Evolutionary conservation across 2,797 vertebrate species (phyloP).

Genomic region (Benthosema pterotum): DNA sequence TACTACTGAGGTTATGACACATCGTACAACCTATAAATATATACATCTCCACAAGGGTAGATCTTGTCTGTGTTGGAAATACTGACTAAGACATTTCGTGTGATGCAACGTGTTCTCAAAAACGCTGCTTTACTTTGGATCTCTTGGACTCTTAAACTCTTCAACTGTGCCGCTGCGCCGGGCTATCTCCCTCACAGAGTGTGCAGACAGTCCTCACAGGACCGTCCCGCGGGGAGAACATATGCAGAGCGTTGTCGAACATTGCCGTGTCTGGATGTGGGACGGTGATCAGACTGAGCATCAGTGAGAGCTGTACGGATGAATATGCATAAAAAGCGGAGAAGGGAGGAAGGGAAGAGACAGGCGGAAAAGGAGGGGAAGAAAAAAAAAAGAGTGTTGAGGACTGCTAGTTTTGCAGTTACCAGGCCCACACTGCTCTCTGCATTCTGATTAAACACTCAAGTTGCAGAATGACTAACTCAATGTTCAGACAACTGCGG

Average conservation of each 20-base stretch:
- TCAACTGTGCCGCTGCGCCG: too few relatives aligned
- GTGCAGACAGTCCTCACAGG: too few relatives aligned
- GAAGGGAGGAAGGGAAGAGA: conserved; percentile 24
- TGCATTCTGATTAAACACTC: conserved; percentile 73
- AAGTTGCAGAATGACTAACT: conserved; percentile 63
- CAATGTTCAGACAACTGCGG: conserved; percentile 62
- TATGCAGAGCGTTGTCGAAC: conserved; percentile 37
- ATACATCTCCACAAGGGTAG: too few relatives aligned
- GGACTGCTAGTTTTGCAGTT: conserved; percentile 59
- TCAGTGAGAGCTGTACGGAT: conserved; percentile 52
- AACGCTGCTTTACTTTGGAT: too few relatives aligned
- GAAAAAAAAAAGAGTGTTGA: conserved; percentile 40
- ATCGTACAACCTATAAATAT: too few relatives aligned
- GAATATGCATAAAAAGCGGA: conserved; percentile 55
- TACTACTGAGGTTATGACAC: too few relatives aligned
- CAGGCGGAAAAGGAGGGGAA: conserved; percentile 24
- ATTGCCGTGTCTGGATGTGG: conserved; percentile 19
- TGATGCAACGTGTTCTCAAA: too few relatives aligned
- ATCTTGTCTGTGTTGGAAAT: too few relatives aligned
- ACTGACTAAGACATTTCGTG: too few relatives aligned
- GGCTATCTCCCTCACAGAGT: too few relatives aligned
- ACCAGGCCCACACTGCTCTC: conserved; percentile 57
- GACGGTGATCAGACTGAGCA: conserved; percentile 48
- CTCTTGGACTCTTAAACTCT: too few relatives aligned
- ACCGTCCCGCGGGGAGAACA: too few relatives aligned